Percentiles rank a stretch among this genome's conserved stretches.
Evolutionary conservation across 2,888 invertebrate species (phyloP).

Genomic region (Agonopterix arenella): DNA sequence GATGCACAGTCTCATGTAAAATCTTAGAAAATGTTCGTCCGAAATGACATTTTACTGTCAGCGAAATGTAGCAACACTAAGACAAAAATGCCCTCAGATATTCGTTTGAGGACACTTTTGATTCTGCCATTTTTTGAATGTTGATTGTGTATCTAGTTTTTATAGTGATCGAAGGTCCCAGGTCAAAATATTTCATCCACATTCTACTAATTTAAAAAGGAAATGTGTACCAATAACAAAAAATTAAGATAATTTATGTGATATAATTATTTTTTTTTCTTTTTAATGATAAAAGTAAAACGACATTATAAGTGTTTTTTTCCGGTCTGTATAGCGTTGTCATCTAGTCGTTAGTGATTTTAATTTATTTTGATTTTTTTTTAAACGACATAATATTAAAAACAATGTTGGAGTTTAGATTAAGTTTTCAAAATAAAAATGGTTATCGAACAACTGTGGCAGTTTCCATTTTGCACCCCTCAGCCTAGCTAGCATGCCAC

Average conservation of each 20-base stretch:
- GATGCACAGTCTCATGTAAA: too few species aligned
- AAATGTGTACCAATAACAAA: neutral
- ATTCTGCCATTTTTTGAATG: too few species aligned
- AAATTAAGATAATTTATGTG: constrained; percentile 28
- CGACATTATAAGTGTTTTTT: constrained; percentile 17
- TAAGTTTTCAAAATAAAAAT: constrained; percentile 59
- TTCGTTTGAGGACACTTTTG: too few species aligned
- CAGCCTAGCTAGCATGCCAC: too few species aligned
- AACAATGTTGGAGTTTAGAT: constrained; percentile 51
- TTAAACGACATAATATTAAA: constrained; percentile 38
- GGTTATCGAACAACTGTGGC: constrained; percentile 37
- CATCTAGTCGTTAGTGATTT: constrained; percentile 71
- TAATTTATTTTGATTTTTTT: constrained; percentile 42
- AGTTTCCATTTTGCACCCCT: constrained; percentile 6
- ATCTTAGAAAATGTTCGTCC: too few species aligned
- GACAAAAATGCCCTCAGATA: too few species aligned
- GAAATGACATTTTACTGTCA: too few species aligned
- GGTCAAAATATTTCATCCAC: too few species aligned
- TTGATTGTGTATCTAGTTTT: too few species aligned
- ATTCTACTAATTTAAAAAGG: too few species aligned
- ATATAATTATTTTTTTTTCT: constrained; percentile 30
- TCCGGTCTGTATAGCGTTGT: constrained; percentile 48
- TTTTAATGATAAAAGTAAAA: neutral
- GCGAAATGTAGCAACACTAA: too few species aligned
- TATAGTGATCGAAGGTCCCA: too few species aligned